Conservation (phyloP, 2,797 vertebrate genomes). For the Xiphophorus birchmanni region DNA sequence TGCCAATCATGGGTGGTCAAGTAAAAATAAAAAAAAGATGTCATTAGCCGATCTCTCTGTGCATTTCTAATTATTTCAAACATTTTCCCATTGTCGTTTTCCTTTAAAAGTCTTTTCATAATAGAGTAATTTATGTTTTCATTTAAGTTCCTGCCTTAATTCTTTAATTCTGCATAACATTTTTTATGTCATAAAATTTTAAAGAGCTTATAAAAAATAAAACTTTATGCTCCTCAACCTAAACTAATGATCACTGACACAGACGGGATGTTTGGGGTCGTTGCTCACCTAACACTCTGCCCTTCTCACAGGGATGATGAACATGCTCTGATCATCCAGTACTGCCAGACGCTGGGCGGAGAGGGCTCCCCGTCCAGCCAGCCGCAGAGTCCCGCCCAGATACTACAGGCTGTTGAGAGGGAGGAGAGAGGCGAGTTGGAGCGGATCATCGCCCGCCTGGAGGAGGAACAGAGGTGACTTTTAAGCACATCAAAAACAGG, state of each 20-base stretch:
- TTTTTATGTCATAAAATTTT: neutral
- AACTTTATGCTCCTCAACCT: neutral
- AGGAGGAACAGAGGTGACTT: constrained; percentile 92
- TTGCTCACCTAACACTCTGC: constrained; percentile 11
- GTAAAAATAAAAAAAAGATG: neutral
- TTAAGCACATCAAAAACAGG: neutral
- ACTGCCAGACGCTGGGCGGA: constrained; percentile 94
- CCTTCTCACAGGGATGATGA: constrained; percentile 89
- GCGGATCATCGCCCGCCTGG: constrained; percentile 89
- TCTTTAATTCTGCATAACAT: neutral
- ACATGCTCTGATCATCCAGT: constrained; percentile 95
- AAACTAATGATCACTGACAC: constrained; percentile 15
- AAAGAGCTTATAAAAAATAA: neutral
- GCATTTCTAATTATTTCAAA: neutral
- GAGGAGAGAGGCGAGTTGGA: constrained; percentile 94
- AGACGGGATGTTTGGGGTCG: constrained; percentile 6
- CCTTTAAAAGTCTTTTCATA: neutral
- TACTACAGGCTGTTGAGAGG: constrained; percentile 93
- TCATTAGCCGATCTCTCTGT: neutral
- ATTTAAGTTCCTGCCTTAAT: neutral
- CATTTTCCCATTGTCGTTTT: neutral
- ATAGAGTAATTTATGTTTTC: neutral
- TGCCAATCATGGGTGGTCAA: neutral
- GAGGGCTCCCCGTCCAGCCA: constrained; percentile 90
- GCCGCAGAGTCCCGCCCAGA: constrained; percentile 95